A percentile compares a stretch with the other conserved stretches of the same genome.
Evolutionary conservation across 2,113 vertebrate species (phyloP).

Genomic region (Bungarus multicinctus): DNA sequence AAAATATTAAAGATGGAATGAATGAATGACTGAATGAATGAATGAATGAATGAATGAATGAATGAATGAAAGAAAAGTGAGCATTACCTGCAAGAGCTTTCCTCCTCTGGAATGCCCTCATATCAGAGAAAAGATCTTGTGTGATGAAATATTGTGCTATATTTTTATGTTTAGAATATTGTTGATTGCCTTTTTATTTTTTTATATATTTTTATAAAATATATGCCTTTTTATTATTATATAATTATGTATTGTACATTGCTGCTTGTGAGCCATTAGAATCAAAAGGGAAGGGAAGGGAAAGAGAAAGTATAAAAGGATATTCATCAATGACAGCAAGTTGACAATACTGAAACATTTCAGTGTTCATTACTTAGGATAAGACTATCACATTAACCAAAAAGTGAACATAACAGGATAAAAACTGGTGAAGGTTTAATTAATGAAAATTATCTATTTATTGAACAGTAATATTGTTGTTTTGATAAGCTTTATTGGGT

Average conservation of each 20-base stretch:
- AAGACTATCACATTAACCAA: neutral
- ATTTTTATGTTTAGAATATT: neutral
- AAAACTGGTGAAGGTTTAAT: neutral
- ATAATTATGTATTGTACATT: too few relatives aligned
- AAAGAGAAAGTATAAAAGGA: too few relatives aligned
- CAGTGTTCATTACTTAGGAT: neutral
- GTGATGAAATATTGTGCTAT: neutral
- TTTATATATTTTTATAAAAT: too few relatives aligned
- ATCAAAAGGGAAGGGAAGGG: too few relatives aligned
- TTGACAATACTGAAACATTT: neutral
- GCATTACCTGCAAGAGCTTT: neutral
- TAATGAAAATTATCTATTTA: neutral
- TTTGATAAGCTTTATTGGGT: neutral
- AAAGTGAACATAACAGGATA: neutral
- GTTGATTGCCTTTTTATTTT: neutral
- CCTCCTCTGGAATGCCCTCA: neutral
- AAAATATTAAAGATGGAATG: too few relatives aligned
- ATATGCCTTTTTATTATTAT: too few relatives aligned
- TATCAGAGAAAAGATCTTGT: neutral
- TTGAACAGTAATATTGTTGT: neutral
- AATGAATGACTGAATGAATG: too few relatives aligned
- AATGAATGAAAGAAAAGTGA: too few relatives aligned
- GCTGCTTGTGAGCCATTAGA: too few relatives aligned
- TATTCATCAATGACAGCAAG: too few relatives aligned
- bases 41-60: too few relatives aligned